Evolutionary conservation across 2,113 vertebrate species (phyloP).

Genomic region (Neodontobutis hainanensis): DNA sequence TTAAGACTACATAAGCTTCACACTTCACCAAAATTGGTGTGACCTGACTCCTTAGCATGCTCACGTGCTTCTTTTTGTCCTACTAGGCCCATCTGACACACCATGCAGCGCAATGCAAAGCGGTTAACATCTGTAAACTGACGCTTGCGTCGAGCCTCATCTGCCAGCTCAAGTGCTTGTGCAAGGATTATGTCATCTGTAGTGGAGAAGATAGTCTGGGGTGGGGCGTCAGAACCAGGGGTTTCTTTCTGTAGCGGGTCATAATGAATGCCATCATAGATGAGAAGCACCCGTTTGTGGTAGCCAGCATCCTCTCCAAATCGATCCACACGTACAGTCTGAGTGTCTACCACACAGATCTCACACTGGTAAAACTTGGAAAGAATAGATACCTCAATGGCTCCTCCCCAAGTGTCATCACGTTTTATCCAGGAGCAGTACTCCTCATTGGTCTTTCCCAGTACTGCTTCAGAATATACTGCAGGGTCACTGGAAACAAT

Average conservation of each 20-base stretch:
- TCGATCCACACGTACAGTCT: constrained; percentile 93
- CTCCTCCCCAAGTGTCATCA: constrained; percentile 95
- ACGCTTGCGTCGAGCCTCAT: constrained; percentile 90
- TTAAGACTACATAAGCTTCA: constrained; percentile 69
- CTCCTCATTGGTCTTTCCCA: constrained; percentile 92
- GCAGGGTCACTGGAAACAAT: constrained; percentile 91
- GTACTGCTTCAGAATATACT: constrained; percentile 89
- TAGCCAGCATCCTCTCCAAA: constrained; percentile 97
- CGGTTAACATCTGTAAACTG: constrained; percentile 95
- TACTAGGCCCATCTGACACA: constrained; percentile 93
- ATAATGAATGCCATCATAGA: constrained; percentile 98
- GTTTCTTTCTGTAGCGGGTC: constrained; percentile 88
- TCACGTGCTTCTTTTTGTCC: constrained; percentile 94
- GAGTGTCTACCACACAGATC: constrained; percentile 97
- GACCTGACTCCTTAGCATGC: constrained; percentile 95
- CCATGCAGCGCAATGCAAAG: constrained; percentile 93
- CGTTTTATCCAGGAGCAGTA: constrained; percentile 94
- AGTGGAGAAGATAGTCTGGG: constrained; percentile 92
- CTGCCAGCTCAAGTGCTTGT: constrained; percentile 92
- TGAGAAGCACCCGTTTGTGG: constrained; percentile 88
- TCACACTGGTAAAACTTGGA: constrained; percentile 97
- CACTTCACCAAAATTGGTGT: constrained; percentile 97
- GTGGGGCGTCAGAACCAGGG: constrained; percentile 82
- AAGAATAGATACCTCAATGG: constrained; percentile 95
- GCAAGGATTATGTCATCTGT: constrained; percentile 90